Evolutionary conservation across 2,113 vertebrate species (phyloP).

Genomic region (Ameiurus melas): DNA sequence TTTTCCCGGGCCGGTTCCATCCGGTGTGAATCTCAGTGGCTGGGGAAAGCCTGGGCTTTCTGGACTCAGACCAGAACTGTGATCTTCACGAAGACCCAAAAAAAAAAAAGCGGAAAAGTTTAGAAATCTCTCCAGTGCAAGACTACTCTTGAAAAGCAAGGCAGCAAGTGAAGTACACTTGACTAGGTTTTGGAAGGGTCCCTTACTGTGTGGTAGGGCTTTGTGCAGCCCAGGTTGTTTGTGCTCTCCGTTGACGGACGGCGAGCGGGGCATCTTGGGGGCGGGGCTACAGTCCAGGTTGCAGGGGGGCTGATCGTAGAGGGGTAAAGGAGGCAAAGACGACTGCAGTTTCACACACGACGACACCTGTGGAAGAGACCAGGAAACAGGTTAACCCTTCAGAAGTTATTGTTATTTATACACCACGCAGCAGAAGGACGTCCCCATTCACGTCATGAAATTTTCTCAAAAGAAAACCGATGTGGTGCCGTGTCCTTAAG

Average conservation of each 20-base stretch:
- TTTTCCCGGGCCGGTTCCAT: constrained; percentile 82
- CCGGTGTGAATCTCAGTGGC: constrained; percentile 76
- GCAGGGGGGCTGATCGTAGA: constrained; percentile 90
- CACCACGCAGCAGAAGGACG: background rate
- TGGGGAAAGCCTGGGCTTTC: constrained; percentile 85
- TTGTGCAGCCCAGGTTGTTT: constrained; percentile 67
- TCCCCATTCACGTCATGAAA: no score
- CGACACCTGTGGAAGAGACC: constrained; percentile 63
- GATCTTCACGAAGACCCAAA: constrained; percentile 70
- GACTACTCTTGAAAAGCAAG: background rate
- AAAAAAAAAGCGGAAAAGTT: background rate
- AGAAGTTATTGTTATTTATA: background rate
- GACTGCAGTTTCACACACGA: constrained; percentile 79
- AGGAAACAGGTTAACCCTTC: background rate
- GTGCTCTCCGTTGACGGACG: constrained; percentile 85
- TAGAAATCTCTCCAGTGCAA: background rate
- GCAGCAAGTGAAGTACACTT: background rate
- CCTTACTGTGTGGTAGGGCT: constrained; percentile 69
- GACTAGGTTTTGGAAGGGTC: background rate
- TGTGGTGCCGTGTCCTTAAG: background rate
- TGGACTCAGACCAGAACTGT: constrained; percentile 80
- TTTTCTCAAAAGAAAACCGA: background rate
- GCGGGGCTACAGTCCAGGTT: constrained; percentile 85
- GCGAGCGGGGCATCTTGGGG: constrained; percentile 85
- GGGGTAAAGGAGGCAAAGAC: constrained; percentile 83